Evolutionary conservation across 2,888 invertebrate species (phyloP).

Genomic region (Zelleria hepariella): DNA sequence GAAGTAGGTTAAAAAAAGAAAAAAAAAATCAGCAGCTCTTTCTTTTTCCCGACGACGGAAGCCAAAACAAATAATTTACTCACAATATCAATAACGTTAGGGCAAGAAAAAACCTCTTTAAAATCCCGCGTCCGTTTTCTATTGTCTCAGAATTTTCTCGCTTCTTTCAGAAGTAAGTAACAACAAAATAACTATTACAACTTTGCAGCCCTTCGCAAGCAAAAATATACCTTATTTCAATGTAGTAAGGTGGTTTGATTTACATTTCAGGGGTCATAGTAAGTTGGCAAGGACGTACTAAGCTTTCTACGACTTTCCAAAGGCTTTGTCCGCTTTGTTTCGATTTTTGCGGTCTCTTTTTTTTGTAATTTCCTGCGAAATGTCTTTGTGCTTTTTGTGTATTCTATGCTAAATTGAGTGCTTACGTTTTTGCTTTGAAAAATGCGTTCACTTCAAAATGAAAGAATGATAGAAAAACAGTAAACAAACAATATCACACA

Average conservation of each 20-base stretch:
- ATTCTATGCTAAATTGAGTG: not conserved
- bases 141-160: not conserved
- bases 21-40: not conserved
- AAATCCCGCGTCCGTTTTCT: not conserved
- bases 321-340: slow-evolving; percentile 35
- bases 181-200: not conserved
- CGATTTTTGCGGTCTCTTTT: slow-evolving; percentile 45
- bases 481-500: too few species aligned
- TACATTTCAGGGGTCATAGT: not conserved
- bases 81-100: slow-evolving; percentile 1
- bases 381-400: not conserved
- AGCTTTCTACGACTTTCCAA: slow-evolving; percentile 21
- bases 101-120: not conserved
- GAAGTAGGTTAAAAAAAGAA: not conserved
- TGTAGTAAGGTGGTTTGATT: not conserved
- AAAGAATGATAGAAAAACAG: too few species aligned
- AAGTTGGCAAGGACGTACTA: not conserved
- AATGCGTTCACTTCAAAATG: too few species aligned
- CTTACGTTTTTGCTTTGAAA: not conserved
- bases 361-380: slow-evolving; percentile 34
- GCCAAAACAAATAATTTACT: not conserved
- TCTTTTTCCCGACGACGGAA: not conserved
- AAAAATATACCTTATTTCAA: not conserved
- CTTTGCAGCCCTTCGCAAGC: not conserved
- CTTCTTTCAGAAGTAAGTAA: not conserved